Evolutionary conservation across 2,113 vertebrate genomes (phyloP).

Genomic region (Oophaga pumilio): DNA sequence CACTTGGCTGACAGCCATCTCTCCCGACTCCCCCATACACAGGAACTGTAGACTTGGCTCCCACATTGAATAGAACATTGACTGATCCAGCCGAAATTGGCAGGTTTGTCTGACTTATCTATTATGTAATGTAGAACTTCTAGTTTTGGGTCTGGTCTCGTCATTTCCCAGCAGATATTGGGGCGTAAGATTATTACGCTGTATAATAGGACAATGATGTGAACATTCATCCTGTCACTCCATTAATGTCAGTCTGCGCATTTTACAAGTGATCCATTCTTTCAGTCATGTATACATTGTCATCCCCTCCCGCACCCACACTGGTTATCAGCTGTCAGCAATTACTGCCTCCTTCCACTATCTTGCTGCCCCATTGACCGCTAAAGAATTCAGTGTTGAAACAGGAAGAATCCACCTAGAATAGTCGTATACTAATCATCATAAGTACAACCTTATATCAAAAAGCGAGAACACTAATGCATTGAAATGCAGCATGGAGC

Average conservation of each 20-base stretch:
- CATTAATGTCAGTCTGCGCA: background rate
- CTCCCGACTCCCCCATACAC: no score
- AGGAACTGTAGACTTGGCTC: no score
- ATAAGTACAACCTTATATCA: no score
- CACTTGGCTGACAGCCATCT: no score
- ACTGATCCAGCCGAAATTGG: no score
- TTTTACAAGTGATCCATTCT: background rate
- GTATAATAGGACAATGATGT: background rate
- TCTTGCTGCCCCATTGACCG: background rate
- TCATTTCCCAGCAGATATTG: background rate
- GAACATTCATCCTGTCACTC: background rate
- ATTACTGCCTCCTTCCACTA: background rate
- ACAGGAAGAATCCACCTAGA: background rate
- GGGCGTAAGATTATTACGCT: background rate
- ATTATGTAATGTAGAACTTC: no score
- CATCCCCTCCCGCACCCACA: background rate
- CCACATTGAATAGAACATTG: no score
- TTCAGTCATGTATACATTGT: background rate
- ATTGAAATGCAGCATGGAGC: no score
- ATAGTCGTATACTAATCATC: background rate
- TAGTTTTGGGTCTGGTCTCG: no score
- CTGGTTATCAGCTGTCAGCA: background rate
- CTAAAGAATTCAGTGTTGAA: background rate
- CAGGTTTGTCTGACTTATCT: no score
- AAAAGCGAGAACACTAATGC: no score